Evolutionary conservation across 2,797 vertebrate species (phyloP).

Genomic region (Lepus townsendii): DNA sequence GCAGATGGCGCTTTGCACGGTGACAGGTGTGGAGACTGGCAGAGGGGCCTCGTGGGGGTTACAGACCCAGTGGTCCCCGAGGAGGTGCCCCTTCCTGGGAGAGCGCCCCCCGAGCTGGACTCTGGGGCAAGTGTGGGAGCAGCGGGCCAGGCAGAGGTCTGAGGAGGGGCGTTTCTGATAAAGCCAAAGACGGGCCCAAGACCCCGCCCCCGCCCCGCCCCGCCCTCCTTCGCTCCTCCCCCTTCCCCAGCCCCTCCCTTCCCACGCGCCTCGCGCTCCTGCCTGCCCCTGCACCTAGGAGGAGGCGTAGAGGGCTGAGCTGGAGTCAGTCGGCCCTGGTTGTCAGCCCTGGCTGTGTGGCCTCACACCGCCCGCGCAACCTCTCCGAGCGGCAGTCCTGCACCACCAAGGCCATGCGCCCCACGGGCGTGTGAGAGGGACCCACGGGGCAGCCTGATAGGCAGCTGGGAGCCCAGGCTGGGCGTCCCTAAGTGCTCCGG

Average conservation of each 20-base stretch:
- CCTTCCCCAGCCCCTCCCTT: neutral
- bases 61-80: neutral
- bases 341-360: neutral
- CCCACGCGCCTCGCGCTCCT: too few species aligned
- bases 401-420: neutral
- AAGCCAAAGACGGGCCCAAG: neutral
- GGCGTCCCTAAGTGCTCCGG: neutral
- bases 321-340: neutral
- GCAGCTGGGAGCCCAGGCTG: neutral
- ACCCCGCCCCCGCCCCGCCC: neutral
- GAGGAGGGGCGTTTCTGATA: neutral
- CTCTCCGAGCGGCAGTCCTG: neutral
- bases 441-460: neutral
- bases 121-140: neutral
- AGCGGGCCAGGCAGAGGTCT: neutral
- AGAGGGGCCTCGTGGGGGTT: fast-evolving
- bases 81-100: neutral
- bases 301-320: neutral
- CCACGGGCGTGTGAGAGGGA: neutral
- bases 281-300: neutral
- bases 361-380: neutral
- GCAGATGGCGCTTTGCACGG: neutral
- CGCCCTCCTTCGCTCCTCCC: too few species aligned
- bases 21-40: neutral
- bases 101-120: neutral